Percentiles rank a stretch among this genome's conserved stretches.
phyloP scores from a whole-genome alignment of 1,140 invertebrate genomes.

The Orchesella cincta region DNA sequence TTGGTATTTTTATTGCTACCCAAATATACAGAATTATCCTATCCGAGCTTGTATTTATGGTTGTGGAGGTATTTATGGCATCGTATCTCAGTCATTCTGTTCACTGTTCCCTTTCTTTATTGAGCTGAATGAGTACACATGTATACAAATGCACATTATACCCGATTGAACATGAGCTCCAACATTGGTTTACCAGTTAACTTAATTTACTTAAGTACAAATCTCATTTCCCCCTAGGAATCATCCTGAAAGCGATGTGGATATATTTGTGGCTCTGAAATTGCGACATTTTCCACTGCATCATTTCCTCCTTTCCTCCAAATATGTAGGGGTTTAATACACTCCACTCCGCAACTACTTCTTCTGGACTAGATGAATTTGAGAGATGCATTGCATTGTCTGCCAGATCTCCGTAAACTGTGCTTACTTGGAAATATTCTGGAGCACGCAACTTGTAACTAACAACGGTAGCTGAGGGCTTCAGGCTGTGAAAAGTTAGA shows the following conservation, averaged over 20 bases:
- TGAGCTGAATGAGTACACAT: background rate
- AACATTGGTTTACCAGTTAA: constrained; percentile 8
- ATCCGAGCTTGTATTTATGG: background rate
- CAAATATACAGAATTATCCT: background rate
- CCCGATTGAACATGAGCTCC: background rate
- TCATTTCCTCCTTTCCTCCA: constrained; percentile 15
- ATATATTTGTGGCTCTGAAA: background rate
- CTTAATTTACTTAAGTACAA: constrained; percentile 29
- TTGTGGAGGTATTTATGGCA: background rate
- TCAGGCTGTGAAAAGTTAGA: no score
- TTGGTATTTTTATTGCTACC: no score
- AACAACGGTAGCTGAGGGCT: no score
- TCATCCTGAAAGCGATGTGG: background rate
- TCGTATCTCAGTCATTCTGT: constrained; percentile 10
- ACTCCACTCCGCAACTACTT: no score
- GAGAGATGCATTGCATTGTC: no score
- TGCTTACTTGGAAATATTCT: no score
- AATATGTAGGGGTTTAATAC: no score
- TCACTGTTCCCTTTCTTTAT: background rate
- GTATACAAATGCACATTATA: background rate
- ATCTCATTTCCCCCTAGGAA: constrained; percentile 27
- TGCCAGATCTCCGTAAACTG: no score
- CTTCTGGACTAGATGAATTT: no score
- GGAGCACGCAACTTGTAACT: no score
- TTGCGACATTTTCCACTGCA: constrained; percentile 24